These are phyloP conservation scores for Syngnathus scovelli DNA, from an alignment of 2,113 vertebrate genomes.

Conservation along the genomic window DNA sequence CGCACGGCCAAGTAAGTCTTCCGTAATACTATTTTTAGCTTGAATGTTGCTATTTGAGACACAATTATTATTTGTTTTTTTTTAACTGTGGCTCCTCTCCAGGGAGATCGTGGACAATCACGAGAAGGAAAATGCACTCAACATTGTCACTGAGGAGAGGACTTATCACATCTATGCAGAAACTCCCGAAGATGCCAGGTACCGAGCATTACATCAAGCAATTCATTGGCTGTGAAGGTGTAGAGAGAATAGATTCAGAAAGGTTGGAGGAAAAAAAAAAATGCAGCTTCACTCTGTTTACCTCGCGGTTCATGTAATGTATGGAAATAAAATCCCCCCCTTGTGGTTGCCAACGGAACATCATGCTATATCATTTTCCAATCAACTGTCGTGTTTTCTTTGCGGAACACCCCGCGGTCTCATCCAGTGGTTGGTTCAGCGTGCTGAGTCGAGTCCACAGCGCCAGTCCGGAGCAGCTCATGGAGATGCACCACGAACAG, in stretches of 20 bases:
- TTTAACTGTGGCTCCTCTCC: constrained; percentile 15
- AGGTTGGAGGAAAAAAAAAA: no score
- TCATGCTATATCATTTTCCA: constrained; percentile 20
- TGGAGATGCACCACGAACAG: constrained; percentile 90
- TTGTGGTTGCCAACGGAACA: constrained; percentile 45
- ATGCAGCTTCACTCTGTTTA: not conserved
- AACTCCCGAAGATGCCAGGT: constrained; percentile 91
- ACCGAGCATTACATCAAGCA: constrained; percentile 14
- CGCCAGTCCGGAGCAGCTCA: constrained; percentile 81
- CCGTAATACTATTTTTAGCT: not conserved
- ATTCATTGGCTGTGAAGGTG: no score
- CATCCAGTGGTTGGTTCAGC: constrained; percentile 83
- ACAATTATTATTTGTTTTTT: not conserved
- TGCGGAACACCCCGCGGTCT: constrained; percentile 1
- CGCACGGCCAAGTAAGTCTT: constrained; percentile 75
- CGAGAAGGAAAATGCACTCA: constrained; percentile 90
- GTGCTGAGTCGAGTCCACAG: constrained; percentile 85
- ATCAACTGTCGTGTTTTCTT: constrained; percentile 30
- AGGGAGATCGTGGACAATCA: constrained; percentile 92
- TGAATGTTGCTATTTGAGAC: not conserved
- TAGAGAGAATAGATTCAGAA: no score
- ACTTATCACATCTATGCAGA: constrained; percentile 89
- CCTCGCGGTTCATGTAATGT: constrained; percentile 14
- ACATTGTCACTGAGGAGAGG: constrained; percentile 84
- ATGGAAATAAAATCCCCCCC: constrained; percentile 44